phyloP scores from a whole-genome alignment of 2,888 invertebrate species.

The Melangyna quadrimaculata region DNA sequence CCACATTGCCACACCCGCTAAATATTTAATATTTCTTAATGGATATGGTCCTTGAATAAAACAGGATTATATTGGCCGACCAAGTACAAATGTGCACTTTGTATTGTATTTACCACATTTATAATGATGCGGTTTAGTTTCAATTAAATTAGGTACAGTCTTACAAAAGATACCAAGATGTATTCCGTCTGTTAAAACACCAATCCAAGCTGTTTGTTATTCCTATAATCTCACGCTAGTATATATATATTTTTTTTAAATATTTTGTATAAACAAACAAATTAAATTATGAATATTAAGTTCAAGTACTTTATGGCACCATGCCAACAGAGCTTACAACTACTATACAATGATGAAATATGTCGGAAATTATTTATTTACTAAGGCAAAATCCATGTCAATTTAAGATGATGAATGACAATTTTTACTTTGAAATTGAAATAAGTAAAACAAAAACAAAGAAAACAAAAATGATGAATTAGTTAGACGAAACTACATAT shows the following conservation, averaged over 20 bases:
- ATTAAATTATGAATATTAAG: slow-evolving; percentile 21
- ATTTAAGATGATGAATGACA: slow-evolving; percentile 14
- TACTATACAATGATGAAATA: not conserved
- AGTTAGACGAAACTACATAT: not conserved
- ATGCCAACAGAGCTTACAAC: slow-evolving; percentile 12
- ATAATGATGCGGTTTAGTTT: not conserved
- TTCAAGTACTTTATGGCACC: slow-evolving; percentile 37
- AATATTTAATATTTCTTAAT: too few species aligned
- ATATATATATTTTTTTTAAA: not conserved
- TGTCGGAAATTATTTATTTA: slow-evolving; percentile 22
- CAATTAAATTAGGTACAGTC: not conserved
- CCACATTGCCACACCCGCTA: too few species aligned
- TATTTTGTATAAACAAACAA: slow-evolving; percentile 26
- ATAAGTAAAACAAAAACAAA: not conserved
- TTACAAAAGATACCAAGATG: not conserved
- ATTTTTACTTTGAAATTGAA: slow-evolving; percentile 1
- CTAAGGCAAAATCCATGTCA: slow-evolving; percentile 3
- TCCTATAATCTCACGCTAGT: not conserved
- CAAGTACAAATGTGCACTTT: too few species aligned
- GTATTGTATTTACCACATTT: not conserved
- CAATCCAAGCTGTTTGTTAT: not conserved
- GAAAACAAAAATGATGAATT: not conserved
- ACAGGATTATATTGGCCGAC: too few species aligned
- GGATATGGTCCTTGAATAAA: too few species aligned
- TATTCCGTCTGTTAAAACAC: not conserved